These are phyloP conservation scores for Dryocosmus kuriphilus DNA, from an alignment of 2,888 invertebrate genomes.

Conservation along the genomic window DNA sequence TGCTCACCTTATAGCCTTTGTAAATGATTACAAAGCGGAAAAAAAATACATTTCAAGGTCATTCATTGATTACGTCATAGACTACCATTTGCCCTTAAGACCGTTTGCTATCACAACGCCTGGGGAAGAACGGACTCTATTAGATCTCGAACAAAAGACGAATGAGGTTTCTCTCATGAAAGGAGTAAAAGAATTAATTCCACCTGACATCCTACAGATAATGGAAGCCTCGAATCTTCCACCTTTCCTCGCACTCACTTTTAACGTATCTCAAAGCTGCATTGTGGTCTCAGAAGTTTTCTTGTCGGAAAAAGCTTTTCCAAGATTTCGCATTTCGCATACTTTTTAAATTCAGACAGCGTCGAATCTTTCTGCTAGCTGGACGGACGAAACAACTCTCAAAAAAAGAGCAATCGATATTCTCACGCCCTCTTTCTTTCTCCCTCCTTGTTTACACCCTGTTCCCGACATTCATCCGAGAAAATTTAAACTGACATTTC, in stretches of 20 bases:
- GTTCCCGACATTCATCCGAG: neutral
- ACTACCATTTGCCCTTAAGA: no score
- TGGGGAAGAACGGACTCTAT: constrained; percentile 9
- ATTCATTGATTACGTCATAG: no score
- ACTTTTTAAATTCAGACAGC: constrained; percentile 52
- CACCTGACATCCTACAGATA: constrained; percentile 48
- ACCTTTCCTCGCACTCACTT: constrained; percentile 44
- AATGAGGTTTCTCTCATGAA: constrained; percentile 33
- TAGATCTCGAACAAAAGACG: constrained; percentile 43
- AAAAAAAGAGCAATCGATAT: constrained; percentile 33
- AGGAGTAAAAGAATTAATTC: constrained; percentile 49
- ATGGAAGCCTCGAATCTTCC: constrained; percentile 44
- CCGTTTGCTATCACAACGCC: constrained; percentile 11
- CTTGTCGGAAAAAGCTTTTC: constrained; percentile 43
- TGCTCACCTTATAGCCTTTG: no score
- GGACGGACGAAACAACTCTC: neutral
- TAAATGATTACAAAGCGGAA: no score
- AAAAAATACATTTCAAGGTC: no score
- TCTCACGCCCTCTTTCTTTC: neutral
- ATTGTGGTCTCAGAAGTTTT: constrained; percentile 48
- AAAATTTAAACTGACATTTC: constrained; percentile 13
- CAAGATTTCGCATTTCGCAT: constrained; percentile 47
- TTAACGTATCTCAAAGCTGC: constrained; percentile 48
- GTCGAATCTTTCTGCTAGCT: constrained; percentile 12
- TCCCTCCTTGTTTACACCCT: constrained; percentile 13